Percentiles rank a stretch among this genome's conserved stretches.
phyloP scores from a whole-genome alignment of 2,113 vertebrate genomes.

The Engraulis encrasicolus region DNA sequence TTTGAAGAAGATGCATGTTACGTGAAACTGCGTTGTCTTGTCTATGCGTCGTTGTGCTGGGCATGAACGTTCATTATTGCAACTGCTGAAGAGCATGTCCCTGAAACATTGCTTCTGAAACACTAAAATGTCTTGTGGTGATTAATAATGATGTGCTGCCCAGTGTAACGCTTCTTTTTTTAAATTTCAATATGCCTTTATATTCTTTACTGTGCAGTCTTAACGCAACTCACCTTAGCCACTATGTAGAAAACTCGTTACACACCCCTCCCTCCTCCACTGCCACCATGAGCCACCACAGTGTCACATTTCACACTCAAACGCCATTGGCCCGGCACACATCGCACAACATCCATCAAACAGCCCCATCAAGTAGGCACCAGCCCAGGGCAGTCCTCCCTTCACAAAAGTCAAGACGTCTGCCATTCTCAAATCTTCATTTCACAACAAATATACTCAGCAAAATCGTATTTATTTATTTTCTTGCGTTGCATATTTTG shows the following conservation, averaged over 20 bases:
- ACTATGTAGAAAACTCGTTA: not conserved
- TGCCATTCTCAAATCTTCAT: not conserved
- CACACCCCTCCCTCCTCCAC: not conserved
- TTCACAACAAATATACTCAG: not conserved
- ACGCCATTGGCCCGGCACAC: not conserved
- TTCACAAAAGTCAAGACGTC: not conserved
- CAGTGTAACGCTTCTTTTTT: too few relatives aligned
- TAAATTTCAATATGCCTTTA: too few relatives aligned
- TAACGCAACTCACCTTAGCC: not conserved
- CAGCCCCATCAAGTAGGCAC: not conserved
- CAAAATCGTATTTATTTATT: not conserved
- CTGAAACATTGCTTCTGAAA: too few relatives aligned
- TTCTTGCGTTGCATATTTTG: too few relatives aligned
- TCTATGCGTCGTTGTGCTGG: too few relatives aligned
- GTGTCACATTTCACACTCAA: slow-evolving; percentile 43
- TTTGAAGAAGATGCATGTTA: not conserved
- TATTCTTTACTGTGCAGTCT: too few relatives aligned
- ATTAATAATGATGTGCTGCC: too few relatives aligned
- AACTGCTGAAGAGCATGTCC: too few relatives aligned
- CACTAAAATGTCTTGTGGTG: too few relatives aligned
- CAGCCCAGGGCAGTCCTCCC: not conserved
- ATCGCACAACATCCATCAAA: not conserved
- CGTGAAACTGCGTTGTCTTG: not conserved
- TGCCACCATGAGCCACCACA: not conserved
- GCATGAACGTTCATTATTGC: too few relatives aligned